These are phyloP conservation scores for Strix occidentalis DNA, from an alignment of 2,797 vertebrate species.

Conservation along the genomic window DNA sequence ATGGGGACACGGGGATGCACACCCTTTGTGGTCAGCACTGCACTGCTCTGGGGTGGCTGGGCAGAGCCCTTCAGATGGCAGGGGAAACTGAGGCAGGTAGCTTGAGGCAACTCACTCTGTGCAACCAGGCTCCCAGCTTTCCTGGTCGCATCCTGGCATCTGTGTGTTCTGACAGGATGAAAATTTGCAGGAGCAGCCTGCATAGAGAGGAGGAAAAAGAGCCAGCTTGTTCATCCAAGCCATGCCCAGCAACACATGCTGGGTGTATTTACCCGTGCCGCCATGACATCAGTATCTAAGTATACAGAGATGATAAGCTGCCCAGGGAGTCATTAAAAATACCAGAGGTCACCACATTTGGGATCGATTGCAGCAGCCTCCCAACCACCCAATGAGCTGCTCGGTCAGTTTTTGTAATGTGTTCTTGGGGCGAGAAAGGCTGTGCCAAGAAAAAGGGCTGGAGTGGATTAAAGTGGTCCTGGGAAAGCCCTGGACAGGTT, in stretches of 20 bases:
- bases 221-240: neutral
- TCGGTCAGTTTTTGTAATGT: neutral
- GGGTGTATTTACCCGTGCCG: fast-evolving
- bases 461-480: neutral
- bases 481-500: neutral
- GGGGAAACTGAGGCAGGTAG: neutral
- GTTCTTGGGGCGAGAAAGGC: fast-evolving
- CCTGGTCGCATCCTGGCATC: neutral
- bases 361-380: neutral
- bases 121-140: fast-evolving
- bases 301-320: slow-evolving; percentile 5
- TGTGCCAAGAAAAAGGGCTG: neutral
- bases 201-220: neutral
- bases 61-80: neutral
- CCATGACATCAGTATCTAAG: slow-evolving; percentile 8
- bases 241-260: neutral
- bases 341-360: neutral
- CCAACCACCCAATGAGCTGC: neutral
- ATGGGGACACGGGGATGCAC: fast-evolving
- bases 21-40: neutral
- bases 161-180: neutral
- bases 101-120: fast-evolving
- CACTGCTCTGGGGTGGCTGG: fast-evolving
- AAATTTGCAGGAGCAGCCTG: neutral
- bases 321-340: neutral